Conservation (phyloP, 2,888 invertebrate genomes). For the Metacarcinus magister region DNA sequence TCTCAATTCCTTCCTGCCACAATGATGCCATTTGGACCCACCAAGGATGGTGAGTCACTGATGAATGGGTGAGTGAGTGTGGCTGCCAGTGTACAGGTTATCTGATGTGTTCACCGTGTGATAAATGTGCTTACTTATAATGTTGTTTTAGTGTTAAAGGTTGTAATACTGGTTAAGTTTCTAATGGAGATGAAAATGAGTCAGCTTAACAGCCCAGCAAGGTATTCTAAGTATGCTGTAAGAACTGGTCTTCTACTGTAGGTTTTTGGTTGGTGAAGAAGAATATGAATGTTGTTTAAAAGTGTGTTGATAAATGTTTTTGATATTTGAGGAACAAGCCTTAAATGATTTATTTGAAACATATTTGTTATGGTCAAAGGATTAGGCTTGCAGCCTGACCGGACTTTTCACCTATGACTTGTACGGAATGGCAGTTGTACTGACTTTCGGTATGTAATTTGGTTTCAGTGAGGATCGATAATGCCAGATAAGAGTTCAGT, state of each 20-base stretch:
- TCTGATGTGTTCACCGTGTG: conserved; percentile 50
- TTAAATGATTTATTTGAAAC: neutral
- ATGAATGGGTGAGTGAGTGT: neutral
- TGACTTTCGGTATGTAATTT: neutral
- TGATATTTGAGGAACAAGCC: neutral
- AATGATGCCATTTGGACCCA: neutral
- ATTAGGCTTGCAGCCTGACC: neutral
- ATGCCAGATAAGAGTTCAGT: neutral
- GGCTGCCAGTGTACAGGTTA: neutral
- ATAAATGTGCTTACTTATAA: neutral
- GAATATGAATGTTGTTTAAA: neutral
- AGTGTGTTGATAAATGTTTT: neutral
- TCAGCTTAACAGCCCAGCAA: neutral
- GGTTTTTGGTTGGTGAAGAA: neutral
- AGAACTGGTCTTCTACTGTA: neutral
- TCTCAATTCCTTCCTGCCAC: neutral
- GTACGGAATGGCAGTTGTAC: neutral
- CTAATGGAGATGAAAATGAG: neutral
- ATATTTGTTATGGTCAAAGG: neutral
- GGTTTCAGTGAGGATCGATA: neutral
- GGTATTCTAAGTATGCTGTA: neutral
- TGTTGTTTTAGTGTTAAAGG: neutral
- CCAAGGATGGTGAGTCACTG: neutral
- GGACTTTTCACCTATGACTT: neutral
- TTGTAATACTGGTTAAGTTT: neutral